phyloP scores from a whole-genome alignment of 2,797 vertebrate genomes.

The Delichon dasypus region DNA sequence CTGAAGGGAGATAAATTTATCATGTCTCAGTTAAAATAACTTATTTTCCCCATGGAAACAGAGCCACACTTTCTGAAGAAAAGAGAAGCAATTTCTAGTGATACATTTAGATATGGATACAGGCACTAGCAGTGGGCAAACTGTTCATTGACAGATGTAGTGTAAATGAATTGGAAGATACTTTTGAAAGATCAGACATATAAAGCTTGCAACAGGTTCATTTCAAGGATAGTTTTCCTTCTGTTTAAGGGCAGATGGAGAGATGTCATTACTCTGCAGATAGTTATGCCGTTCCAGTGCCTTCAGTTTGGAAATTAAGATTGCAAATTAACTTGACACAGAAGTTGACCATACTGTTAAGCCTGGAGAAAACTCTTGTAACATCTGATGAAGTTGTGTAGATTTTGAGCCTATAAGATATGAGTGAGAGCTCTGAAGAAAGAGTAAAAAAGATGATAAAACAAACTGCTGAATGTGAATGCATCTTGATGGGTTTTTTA shows the following conservation, averaged over 20 bases:
- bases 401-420: neutral
- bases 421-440: neutral
- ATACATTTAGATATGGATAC: neutral
- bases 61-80: neutral
- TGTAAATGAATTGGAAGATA: neutral
- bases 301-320: neutral
- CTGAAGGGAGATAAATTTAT: neutral
- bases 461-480: neutral
- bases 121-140: neutral
- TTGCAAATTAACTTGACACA: neutral
- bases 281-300: neutral
- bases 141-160: neutral
- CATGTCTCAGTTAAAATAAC: neutral
- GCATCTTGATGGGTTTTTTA: neutral
- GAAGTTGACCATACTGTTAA: neutral
- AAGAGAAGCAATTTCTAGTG: neutral
- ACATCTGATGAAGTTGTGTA: neutral
- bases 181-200: neutral
- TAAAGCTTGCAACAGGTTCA: neutral
- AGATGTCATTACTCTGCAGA: neutral
- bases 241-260: neutral
- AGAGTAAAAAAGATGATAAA: neutral
- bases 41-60: neutral
- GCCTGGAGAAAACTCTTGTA: neutral
- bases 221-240: neutral